Conservation (phyloP, 2,797 vertebrate species). For the Paguma larvata region DNA sequence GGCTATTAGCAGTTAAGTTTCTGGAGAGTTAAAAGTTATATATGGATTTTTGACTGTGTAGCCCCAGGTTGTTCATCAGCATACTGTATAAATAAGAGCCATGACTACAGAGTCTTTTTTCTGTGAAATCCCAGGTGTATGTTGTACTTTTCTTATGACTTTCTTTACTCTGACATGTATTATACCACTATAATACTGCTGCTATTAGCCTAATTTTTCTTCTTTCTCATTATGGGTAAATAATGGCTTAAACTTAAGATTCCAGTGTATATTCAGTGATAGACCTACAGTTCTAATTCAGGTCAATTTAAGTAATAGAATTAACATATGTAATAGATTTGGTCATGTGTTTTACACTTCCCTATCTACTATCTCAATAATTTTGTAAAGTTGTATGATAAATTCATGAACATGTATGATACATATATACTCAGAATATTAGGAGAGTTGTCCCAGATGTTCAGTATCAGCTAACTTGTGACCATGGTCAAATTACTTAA, state of each 20-base stretch:
- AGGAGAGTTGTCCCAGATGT: not conserved
- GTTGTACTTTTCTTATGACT: not conserved
- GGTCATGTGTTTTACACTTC: not conserved
- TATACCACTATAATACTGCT: not conserved
- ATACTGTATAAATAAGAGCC: not conserved
- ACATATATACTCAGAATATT: not conserved
- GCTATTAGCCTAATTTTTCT: not conserved
- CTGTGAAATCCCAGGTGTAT: not conserved
- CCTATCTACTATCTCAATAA: not conserved
- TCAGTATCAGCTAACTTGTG: constrained; percentile 35
- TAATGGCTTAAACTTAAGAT: not conserved
- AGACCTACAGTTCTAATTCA: constrained; percentile 22
- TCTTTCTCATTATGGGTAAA: not conserved
- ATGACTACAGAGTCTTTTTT: not conserved
- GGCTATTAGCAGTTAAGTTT: not conserved
- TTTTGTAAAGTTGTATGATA: constrained; percentile 19
- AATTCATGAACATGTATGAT: not conserved
- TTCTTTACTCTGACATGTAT: not conserved
- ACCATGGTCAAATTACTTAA: constrained; percentile 58
- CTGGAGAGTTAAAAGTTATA: not conserved
- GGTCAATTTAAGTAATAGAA: not conserved
- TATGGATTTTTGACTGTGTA: not conserved
- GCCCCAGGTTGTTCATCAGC: not conserved
- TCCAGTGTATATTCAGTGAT: not conserved
- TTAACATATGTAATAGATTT: constrained; percentile 25